Conservation (phyloP, 2,113 vertebrate genomes). For the human (Homo sapiens) region GRCh38 chr18:47944001-47944500, state of each 20-base stretch:
- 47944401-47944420: neutral
- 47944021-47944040: neutral
- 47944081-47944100: neutral
- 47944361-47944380: neutral
- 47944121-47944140: neutral
- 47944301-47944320: neutral
- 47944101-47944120: neutral
- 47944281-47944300: neutral
- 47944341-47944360: neutral
- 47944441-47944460: neutral
- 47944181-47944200: neutral
- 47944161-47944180: neutral
- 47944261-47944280: neutral
- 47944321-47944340: neutral
- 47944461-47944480: too few relatives aligned
- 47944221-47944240: neutral
- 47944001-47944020: neutral
- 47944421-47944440: neutral
- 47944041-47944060: neutral
- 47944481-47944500: neutral
- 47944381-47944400: neutral
- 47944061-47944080: neutral
- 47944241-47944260: neutral
- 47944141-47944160: conserved; percentile 6
- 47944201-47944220: neutral